phyloP scores from a whole-genome alignment of 2,888 invertebrate genomes.

The Allacma fusca region DNA sequence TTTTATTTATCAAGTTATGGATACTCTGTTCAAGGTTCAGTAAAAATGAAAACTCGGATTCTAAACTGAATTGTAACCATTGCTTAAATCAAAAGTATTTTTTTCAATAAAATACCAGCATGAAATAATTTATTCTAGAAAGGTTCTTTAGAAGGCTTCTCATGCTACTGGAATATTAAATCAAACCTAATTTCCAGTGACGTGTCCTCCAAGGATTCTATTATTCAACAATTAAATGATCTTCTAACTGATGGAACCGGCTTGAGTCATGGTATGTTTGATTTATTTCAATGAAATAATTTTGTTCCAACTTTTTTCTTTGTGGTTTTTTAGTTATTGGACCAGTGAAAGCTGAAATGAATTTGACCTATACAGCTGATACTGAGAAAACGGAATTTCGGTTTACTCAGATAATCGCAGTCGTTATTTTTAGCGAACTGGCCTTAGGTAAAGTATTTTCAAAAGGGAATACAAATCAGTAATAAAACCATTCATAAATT shows the following conservation, averaged over 20 bases:
- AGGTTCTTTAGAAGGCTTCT: slow-evolving; percentile 80
- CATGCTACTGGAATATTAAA: slow-evolving; percentile 86
- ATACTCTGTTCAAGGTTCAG: slow-evolving; percentile 83
- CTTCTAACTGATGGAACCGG: slow-evolving; percentile 72
- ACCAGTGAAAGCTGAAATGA: slow-evolving; percentile 89
- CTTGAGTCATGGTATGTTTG: slow-evolving; percentile 51
- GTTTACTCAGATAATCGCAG: slow-evolving; percentile 86
- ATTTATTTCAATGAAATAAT: neutral
- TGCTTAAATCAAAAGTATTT: too few relatives aligned
- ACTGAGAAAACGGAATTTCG: slow-evolving; percentile 84
- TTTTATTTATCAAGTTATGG: slow-evolving; percentile 80
- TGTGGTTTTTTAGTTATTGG: slow-evolving; percentile 74
- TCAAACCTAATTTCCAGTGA: slow-evolving; percentile 64
- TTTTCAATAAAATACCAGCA: too few relatives aligned
- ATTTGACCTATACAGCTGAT: slow-evolving; percentile 88
- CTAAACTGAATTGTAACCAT: slow-evolving; percentile 17
- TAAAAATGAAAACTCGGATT: slow-evolving; percentile 64
- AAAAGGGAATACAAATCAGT: too few relatives aligned
- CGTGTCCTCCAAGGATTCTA: slow-evolving; percentile 63
- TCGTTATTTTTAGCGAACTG: slow-evolving; percentile 80
- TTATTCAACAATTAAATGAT: slow-evolving; percentile 68
- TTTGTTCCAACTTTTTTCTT: slow-evolving; percentile 27
- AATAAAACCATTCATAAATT: too few relatives aligned
- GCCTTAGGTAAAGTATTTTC: slow-evolving; percentile 75
- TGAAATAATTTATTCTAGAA: too few relatives aligned